Percentiles rank a stretch among this genome's conserved stretches.
Conservation (phyloP, 1,140 invertebrate genomes). For the Antheraea pernyi region DNA sequence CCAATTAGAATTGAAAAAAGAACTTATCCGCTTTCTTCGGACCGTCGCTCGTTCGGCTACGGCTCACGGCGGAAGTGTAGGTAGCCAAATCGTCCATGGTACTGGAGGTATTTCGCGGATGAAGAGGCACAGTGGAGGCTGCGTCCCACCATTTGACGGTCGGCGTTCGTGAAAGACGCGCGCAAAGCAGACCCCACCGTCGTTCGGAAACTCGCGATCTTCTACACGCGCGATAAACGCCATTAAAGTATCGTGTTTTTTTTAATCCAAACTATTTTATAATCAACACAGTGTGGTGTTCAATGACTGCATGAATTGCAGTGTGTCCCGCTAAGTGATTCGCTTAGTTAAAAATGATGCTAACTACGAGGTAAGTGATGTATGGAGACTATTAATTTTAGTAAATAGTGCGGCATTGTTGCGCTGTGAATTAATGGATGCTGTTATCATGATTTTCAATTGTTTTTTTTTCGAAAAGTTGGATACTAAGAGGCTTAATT, state of each 20-base stretch:
- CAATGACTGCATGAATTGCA: neutral
- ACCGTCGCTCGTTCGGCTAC: neutral
- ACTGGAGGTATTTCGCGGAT: constrained; percentile 46
- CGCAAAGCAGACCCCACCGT: constrained; percentile 23
- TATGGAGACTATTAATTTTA: neutral
- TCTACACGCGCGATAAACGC: constrained; percentile 11
- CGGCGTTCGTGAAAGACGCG: constrained; percentile 45
- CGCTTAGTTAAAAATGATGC: constrained; percentile 59
- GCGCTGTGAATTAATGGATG: neutral
- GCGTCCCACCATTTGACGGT: constrained; percentile 42
- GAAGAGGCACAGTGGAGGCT: constrained; percentile 55
- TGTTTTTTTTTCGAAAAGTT: neutral
- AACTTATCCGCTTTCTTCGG: neutral
- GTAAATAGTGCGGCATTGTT: neutral
- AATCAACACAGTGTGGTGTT: constrained; percentile 6
- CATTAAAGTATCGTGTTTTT: neutral
- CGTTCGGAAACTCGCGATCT: constrained; percentile 11
- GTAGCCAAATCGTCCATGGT: constrained; percentile 12
- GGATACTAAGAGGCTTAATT: neutral
- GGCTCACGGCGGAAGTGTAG: constrained; percentile 12
- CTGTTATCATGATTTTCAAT: neutral
- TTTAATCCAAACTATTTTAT: neutral
- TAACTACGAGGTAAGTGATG: constrained; percentile 55
- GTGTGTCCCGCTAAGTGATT: constrained; percentile 26
- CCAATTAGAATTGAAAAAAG: neutral